Base-by-base conservation (phyloP, 2,797 vertebrate species). In the Parambassis ranga region DNA sequence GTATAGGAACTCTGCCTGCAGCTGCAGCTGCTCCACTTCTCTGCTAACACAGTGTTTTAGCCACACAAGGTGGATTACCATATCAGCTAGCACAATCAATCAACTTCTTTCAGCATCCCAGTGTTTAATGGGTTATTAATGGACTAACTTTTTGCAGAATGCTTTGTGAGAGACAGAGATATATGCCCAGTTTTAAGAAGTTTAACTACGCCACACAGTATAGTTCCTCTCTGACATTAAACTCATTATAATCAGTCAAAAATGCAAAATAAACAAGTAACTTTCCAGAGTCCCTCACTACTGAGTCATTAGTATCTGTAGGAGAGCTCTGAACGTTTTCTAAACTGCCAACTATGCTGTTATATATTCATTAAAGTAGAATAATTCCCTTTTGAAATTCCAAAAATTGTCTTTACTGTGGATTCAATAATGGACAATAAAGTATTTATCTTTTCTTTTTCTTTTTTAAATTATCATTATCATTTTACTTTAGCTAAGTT, bases 101-200 rank as follows among this genome's bases (percentile, higher is more conserved):
- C 87, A 83, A 65, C 60, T 79, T 74, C 79, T 65, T 30, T 49
- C 11, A 6, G 50, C 50, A 7, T 74, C 79, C 73, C 61, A 6
- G 63, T 77, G 80, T 83, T 85, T 72, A 84, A 84, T 78, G 84
- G 71, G 37, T 82, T 87, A 81, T 85, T 88, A 87, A 89, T 87
- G 77, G 72, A 73, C 67, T 70, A 79, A 77, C 51, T 76, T 77
- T n/a, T 63, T 71, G 66, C 42, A 42, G 70, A 65, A 74, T 56
- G 75, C 79, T 70, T 71, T 63, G 59, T 65, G 50, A 42, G 36
- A 75, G 60, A 78, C 75, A 50, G 47, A 85, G 66, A 75, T 57
- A 66, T 66, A 65, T 72, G 67, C 28, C 33, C 47, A 41, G 51
- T 70, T 75, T 79, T 39, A 53, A 58, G 18, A 42, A 36, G 38